Evolutionary conservation across 2,797 vertebrate species (phyloP), one percentile per base, ranked within the genome.

Genomic region (Poeciliopsis presidionis): DNA sequence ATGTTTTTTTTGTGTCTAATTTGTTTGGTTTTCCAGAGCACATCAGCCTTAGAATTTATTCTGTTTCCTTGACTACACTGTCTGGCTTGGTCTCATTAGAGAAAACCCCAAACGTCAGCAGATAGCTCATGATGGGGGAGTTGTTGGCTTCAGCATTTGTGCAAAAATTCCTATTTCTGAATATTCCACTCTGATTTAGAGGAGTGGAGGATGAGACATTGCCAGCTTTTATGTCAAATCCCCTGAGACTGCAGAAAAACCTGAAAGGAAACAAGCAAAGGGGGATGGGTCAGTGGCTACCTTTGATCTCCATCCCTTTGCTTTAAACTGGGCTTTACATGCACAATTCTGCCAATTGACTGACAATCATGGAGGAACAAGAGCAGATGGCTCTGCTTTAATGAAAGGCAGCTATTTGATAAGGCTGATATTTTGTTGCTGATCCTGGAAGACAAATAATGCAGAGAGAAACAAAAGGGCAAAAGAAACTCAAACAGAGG

Each of bases 91-190:
- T 83, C 87, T 91, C 84, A 89, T 89, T 88, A 90, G 79, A 74
- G 75, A 83, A 90, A 81, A 69, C 69, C n/a, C 70, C 1, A 5
- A 69, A 71, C 82, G 65, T 90, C 87, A 90, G 89, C 89, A 89
- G 61, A 87, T 85, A 82, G 70, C 53, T 2, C 0, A 22, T 41
- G 57, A 74, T 20, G 18, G 30, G 71, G 63, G 55, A 83, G 72
- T 14, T 36, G 79, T 61, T 43, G 6, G 41, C 28, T 73, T 72
- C 22, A 16, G 74, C 30, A 53, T 16, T 73, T 20, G 71, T 73
- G 8, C 1, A 75, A 76, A 82, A 63, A 13, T 41, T 72, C 77
- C 18, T 59, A 59, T 78, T 71, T 33, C 49, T 79, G 74, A 83
- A 86, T 84, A 83, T 78, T 74, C 82, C 65, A 18, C 72, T 81